These are phyloP conservation scores for Montipora foliosa DNA, from an alignment of 64 coral and sea anemone species.

Conservation along the genomic window DNA sequence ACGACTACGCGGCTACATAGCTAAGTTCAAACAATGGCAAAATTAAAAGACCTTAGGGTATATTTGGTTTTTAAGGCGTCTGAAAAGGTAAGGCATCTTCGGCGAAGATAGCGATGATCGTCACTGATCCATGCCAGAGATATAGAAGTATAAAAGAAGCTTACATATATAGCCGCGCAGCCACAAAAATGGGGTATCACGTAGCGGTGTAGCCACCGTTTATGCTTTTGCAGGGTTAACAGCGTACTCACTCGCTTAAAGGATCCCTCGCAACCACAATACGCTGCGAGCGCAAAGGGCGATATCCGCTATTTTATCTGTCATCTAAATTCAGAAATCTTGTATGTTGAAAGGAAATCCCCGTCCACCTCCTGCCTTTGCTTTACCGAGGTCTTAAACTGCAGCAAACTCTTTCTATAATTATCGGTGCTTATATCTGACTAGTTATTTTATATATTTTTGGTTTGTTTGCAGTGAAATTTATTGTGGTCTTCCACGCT, in stretches of 20 bases:
- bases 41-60: too few species aligned
- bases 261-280: slow-evolving; percentile 5
- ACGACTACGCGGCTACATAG: too few species aligned
- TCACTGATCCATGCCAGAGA: too few species aligned
- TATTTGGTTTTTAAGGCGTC: too few species aligned
- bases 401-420: neutral
- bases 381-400: neutral
- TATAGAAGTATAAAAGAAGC: too few species aligned
- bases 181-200: too few species aligned
- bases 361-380: neutral
- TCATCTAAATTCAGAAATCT: neutral
- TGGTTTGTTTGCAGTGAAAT: neutral
- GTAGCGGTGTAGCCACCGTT: too few species aligned
- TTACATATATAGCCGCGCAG: too few species aligned
- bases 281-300: neutral
- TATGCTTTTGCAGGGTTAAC: too few species aligned
- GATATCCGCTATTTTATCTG: neutral
- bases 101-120: too few species aligned
- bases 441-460: neutral
- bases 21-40: too few species aligned
- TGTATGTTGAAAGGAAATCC: neutral
- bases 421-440: neutral
- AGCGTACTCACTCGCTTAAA: neutral
- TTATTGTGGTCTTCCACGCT: neutral
- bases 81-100: too few species aligned